These are phyloP conservation scores for Cyprinodon brontotheroides DNA, from an alignment of 2,113 vertebrate species.

Conservation along the genomic window DNA sequence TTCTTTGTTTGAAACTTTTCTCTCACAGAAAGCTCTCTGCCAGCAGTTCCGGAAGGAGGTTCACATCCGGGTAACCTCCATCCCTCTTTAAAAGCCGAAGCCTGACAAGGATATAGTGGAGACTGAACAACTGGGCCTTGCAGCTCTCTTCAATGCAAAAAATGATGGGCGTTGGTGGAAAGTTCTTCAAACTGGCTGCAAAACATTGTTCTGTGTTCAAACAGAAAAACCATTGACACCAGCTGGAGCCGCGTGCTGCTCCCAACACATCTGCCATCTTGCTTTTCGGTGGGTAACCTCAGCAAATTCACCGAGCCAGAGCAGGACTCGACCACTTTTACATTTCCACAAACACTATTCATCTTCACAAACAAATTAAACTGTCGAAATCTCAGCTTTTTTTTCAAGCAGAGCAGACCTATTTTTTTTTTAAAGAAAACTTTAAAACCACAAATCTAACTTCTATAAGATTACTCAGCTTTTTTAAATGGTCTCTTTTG, in stretches of 20 bases:
- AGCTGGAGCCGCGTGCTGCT: neutral
- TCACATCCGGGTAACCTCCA: conserved; percentile 95
- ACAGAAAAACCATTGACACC: neutral
- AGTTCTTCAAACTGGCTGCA: conserved; percentile 37
- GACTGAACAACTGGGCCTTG: conserved; percentile 78
- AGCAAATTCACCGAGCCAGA: neutral
- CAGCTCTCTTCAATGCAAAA: conserved; percentile 80
- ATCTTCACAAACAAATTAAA: neutral
- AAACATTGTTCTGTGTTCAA: conserved; percentile 28
- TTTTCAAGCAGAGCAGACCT: neutral
- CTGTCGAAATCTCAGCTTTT: neutral
- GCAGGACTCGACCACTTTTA: neutral
- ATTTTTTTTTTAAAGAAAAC: neutral
- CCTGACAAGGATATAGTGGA: conserved; percentile 83
- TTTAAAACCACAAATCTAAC: neutral
- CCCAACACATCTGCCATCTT: conserved; percentile 33
- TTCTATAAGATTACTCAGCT: neutral
- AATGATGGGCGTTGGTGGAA: conserved; percentile 47
- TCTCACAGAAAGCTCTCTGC: conserved; percentile 90
- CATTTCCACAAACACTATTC: neutral
- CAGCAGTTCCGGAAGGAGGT: conserved; percentile 98
- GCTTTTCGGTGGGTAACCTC: conserved; percentile 15
- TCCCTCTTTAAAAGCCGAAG: conserved; percentile 93
- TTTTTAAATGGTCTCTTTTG: conserved; percentile 8
- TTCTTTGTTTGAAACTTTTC: conserved; percentile 46